These are phyloP conservation scores for Podilymbus podiceps DNA, from an alignment of 2,113 vertebrate species.

Conservation along the genomic window DNA sequence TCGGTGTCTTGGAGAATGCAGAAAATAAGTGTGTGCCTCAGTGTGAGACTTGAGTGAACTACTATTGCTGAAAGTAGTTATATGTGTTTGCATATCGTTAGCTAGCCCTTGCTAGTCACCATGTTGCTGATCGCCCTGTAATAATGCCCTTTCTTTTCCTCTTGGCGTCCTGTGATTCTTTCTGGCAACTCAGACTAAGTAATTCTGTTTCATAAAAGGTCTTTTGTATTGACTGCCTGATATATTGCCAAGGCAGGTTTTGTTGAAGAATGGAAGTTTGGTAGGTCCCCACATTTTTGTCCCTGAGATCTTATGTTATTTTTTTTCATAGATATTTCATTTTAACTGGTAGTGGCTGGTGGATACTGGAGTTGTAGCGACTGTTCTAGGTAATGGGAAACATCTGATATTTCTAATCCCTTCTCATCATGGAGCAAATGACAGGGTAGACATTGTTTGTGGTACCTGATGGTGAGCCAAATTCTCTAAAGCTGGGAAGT, in stretches of 20 bases:
- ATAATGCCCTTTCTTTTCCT: not conserved
- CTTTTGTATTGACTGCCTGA: not conserved
- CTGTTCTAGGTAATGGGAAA: not conserved
- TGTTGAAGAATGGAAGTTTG: not conserved
- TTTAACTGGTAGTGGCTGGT: not conserved
- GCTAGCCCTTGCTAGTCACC: not conserved
- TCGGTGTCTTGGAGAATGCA: not conserved
- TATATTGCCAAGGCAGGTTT: not conserved
- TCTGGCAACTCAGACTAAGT: not conserved
- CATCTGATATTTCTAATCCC: not conserved
- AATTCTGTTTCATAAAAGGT: not conserved
- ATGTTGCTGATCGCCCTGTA: not conserved
- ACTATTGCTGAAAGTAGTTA: not conserved
- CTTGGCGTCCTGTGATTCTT: not conserved
- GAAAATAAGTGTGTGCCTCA: not conserved
- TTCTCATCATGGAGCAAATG: not conserved
- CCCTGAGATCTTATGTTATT: not conserved
- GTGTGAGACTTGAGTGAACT: not conserved
- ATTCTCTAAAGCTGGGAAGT: not conserved
- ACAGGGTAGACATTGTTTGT: not conserved
- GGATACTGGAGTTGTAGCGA: rapidly evolving
- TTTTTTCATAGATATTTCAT: not conserved
- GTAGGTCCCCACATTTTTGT: not conserved
- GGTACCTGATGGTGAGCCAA: not conserved
- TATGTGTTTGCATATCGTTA: not conserved